Conservation (phyloP, 2,113 vertebrate species). For the Psilopsiagon aurifrons region DNA sequence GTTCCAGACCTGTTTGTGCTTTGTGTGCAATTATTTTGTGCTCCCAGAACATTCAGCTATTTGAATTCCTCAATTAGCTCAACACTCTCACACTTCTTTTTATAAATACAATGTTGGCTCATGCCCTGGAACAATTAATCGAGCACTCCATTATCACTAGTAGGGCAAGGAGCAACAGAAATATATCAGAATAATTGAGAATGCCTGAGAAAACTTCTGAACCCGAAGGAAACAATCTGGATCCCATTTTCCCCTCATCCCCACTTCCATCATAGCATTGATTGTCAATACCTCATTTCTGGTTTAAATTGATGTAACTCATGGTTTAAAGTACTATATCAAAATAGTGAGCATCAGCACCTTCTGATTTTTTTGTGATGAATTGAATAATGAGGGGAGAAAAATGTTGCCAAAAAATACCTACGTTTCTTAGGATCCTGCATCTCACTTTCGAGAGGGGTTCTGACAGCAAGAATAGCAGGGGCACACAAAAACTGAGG, state of each 20-base stretch:
- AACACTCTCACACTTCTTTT: constrained; percentile 17
- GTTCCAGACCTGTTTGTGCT: not conserved
- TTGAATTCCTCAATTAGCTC: constrained; percentile 36
- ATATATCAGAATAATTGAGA: not conserved
- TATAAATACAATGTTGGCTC: constrained; percentile 9
- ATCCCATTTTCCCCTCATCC: constrained; percentile 4
- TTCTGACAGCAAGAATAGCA: not conserved
- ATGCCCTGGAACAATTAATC: not conserved
- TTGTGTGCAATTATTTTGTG: constrained; percentile 29
- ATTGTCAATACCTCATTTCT: constrained; percentile 1
- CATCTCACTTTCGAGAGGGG: not conserved
- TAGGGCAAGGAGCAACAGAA: constrained; percentile 44
- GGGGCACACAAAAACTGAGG: not conserved
- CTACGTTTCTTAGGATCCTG: not conserved
- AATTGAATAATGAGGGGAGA: not conserved
- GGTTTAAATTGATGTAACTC: not conserved
- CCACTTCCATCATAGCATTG: not conserved
- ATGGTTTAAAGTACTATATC: not conserved
- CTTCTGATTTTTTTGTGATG: not conserved
- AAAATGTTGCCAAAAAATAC: not conserved
- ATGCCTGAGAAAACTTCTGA: constrained; percentile 21
- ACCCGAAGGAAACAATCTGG: not conserved
- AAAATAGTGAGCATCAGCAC: not conserved
- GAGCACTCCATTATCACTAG: constrained; percentile 37
- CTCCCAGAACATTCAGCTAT: constrained; percentile 13